These are phyloP conservation scores for Naso thynnoides DNA, from an alignment of 2,797 vertebrate genomes.

Conservation along the genomic window DNA sequence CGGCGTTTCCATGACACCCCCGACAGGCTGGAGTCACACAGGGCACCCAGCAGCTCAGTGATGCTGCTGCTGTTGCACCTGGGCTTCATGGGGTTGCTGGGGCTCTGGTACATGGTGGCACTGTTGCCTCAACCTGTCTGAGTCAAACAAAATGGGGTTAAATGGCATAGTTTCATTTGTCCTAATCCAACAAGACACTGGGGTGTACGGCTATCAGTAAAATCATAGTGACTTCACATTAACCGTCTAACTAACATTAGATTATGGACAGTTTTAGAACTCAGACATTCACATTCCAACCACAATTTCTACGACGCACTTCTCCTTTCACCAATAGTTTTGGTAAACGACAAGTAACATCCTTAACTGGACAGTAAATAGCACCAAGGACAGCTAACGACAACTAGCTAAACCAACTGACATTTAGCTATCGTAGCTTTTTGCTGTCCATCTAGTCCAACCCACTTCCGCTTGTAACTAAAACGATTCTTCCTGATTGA, in stretches of 20 bases:
- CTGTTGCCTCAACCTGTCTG: constrained; percentile 36
- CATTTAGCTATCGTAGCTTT: background rate
- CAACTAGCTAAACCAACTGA: constrained; percentile 14
- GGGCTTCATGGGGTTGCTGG: constrained; percentile 35
- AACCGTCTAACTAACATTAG: background rate
- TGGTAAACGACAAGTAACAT: background rate
- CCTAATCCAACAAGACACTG: background rate
- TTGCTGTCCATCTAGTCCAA: background rate
- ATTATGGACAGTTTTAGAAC: background rate
- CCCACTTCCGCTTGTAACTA: rapidly evolving
- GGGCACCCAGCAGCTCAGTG: constrained; percentile 87
- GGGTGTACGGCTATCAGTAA: background rate
- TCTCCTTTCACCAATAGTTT: background rate
- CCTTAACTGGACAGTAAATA: background rate
- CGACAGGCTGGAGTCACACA: constrained; percentile 90
- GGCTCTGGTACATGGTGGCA: constrained; percentile 63
- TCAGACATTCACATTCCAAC: background rate
- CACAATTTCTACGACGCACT: background rate
- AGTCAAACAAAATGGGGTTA: constrained; percentile 9
- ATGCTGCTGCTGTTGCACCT: constrained; percentile 84
- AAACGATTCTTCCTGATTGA: background rate
- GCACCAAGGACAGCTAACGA: constrained; percentile 1
- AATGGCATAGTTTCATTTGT: background rate
- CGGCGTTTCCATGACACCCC: constrained; percentile 88
- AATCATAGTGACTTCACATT: background rate